phyloP scores from a whole-genome alignment of 2,113 vertebrate genomes.

The Desmodus rotundus region DNA sequence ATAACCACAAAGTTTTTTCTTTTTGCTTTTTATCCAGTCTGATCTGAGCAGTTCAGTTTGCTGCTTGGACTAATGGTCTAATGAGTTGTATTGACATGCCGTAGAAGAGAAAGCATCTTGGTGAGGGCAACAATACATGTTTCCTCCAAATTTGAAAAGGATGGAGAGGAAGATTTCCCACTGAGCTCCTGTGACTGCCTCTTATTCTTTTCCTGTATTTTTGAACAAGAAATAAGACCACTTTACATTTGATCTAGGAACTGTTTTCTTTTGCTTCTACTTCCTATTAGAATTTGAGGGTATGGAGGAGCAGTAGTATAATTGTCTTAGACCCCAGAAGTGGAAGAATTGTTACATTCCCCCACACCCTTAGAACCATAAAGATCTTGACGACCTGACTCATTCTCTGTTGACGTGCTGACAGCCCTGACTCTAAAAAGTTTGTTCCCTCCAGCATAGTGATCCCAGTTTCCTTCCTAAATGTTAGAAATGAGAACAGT shows the following conservation, averaged over 20 bases:
- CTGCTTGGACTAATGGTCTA: conserved; percentile 49
- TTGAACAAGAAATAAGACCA: conserved; percentile 56
- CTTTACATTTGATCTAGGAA: conserved; percentile 40
- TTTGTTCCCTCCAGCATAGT: conserved; percentile 5
- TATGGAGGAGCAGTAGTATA: not conserved
- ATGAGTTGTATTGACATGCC: conserved; percentile 60
- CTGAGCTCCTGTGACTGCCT: conserved; percentile 32
- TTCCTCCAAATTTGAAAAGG: conserved; percentile 56
- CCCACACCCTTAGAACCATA: not conserved
- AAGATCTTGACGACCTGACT: not conserved
- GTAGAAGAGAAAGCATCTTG: conserved; percentile 40
- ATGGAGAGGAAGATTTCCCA: conserved; percentile 61
- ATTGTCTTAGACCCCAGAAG: not conserved
- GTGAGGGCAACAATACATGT: conserved; percentile 39
- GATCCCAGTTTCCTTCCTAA: conserved; percentile 34
- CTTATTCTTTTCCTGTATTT: conserved; percentile 63
- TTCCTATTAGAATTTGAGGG: conserved; percentile 41
- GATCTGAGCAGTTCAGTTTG: conserved; percentile 45
- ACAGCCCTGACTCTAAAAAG: not conserved
- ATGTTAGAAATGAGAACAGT: conserved; percentile 27
- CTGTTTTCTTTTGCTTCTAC: conserved; percentile 47
- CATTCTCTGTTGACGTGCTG: not conserved
- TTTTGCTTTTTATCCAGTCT: conserved; percentile 9
- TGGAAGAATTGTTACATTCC: conserved; percentile 42
- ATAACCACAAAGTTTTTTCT: not conserved